Base-by-base conservation (phyloP, 2,113 vertebrate species). In the Perca schrenkii region DNA sequence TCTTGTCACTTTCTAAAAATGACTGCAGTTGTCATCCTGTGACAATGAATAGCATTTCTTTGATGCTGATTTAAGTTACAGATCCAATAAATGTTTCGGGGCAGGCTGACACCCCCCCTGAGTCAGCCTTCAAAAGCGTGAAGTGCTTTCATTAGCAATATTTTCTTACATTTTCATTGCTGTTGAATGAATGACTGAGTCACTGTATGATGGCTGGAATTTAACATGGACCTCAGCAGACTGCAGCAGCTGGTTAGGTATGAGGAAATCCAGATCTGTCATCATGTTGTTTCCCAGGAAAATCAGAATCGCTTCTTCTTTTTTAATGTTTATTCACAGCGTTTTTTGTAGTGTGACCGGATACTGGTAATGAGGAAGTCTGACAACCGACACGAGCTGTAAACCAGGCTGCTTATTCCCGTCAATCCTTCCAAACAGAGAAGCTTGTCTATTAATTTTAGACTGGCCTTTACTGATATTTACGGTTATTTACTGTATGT, bases 341-440 rank as follows among this genome's bases (percentile, higher is more conserved):
- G 61, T 21, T 56, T 2, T 64, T 47, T 56, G 50, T 28, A n/a
- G 3, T 78, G 80, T 77, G 2, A 0, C n/a, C 14, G 1, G 53
- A 67, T 46, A 6, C n/a, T 65, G 4, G 10, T 64, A 77, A 86
- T n/a, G 79, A 86, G 84, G 83, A 90, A 90, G 84, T 77, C 46
- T 77, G 28, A 75, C 72, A 82, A 46, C 28, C 11, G 70, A 11
- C 56, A 49, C 0, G 0, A 21, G 52, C 43, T n/a, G 22, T 61
- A 46, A 76, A 79, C n/a, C 12, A 34, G 16, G 6, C 50, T 31
- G 43, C 54, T 67, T 49, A 60, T 56, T 76, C 62, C 34, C n/a
- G 28, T 67, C 22, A 43, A 2, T 50, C 16, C 17, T 17, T 63
- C 46, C 17, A 17, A 68, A 57, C 3, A 1, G n/a, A 54, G 2